Conservation (phyloP, 2,797 vertebrate genomes). For the Sebastes hubbsi region DNA sequence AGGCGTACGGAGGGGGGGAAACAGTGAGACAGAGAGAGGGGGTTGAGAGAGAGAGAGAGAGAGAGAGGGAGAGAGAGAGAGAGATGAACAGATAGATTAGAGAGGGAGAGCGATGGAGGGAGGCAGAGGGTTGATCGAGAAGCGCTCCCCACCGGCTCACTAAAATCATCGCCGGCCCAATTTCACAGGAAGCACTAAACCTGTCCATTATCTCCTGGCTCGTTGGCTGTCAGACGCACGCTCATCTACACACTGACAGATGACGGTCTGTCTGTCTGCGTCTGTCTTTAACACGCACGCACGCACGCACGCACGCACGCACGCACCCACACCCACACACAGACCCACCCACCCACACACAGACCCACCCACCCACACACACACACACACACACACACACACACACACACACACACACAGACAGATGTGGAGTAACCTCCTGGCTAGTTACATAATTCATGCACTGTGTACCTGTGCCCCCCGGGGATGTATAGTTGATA, state of each 20-base stretch:
- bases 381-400: background rate
- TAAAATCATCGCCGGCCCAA: slow-evolving; percentile 72
- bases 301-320: too few species aligned
- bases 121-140: slow-evolving; percentile 61
- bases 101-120: slow-evolving; percentile 44
- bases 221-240: slow-evolving; percentile 60
- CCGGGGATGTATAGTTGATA: slow-evolving; percentile 37
- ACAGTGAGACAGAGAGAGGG: slow-evolving; percentile 1
- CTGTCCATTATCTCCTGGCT: slow-evolving; percentile 72
- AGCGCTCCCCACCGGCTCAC: slow-evolving; percentile 64
- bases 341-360: background rate
- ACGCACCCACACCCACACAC: background rate
- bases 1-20: background rate
- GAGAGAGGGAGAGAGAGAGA: background rate
- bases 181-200: slow-evolving; percentile 77
- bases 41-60: slow-evolving; percentile 20
- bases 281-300: background rate
- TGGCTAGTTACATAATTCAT: slow-evolving; percentile 59
- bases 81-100: slow-evolving; percentile 57
- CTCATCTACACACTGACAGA: slow-evolving; percentile 69
- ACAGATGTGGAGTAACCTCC: slow-evolving; percentile 22
- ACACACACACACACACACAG: background rate
- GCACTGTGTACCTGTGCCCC: slow-evolving; percentile 40
- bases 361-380: background rate
- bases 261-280: slow-evolving; percentile 53